A percentile compares a stretch with the other conserved stretches of the same genome.
These are phyloP conservation scores for Abrostola tripartita DNA, from an alignment of 2,888 invertebrate genomes.

Conservation along the genomic window DNA sequence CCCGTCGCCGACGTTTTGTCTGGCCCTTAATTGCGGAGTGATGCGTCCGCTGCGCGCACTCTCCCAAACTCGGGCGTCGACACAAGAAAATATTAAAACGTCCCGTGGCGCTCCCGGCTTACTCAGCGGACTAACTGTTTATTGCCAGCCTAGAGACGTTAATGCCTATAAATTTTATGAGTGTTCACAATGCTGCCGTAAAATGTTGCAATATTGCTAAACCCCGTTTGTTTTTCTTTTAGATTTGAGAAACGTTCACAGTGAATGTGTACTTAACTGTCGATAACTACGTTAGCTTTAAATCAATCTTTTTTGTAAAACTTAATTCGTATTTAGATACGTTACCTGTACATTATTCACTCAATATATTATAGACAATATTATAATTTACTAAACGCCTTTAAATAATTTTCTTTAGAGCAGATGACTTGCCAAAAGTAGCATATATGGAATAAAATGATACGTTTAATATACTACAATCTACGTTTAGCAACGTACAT, in stretches of 20 bases:
- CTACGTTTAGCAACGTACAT: slow-evolving; percentile 14
- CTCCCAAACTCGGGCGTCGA: slow-evolving; percentile 52
- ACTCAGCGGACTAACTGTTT: slow-evolving; percentile 78
- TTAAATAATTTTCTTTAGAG: too few relatives aligned
- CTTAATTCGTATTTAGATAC: too few relatives aligned
- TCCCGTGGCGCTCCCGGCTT: slow-evolving; percentile 68
- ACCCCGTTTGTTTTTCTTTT: slow-evolving; percentile 76
- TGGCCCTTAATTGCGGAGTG: slow-evolving; percentile 80
- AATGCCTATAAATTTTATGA: slow-evolving; percentile 85
- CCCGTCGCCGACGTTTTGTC: slow-evolving; percentile 77
- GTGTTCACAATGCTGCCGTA: slow-evolving; percentile 80
- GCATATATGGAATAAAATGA: neutral
- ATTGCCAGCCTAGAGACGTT: slow-evolving; percentile 81
- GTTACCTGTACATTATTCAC: too few relatives aligned
- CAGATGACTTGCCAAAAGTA: neutral
- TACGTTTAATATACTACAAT: neutral
- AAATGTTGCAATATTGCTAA: slow-evolving; percentile 84
- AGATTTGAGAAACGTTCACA: slow-evolving; percentile 65
- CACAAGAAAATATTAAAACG: slow-evolving; percentile 77
- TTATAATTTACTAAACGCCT: too few relatives aligned
- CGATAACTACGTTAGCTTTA: too few relatives aligned
- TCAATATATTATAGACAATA: too few relatives aligned
- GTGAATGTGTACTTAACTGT: neutral
- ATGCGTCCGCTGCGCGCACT: slow-evolving; percentile 66
- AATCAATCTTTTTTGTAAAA: too few relatives aligned